Percentiles rank a stretch among this genome's conserved stretches.
Evolutionary conservation across 1,140 invertebrate species (phyloP).

Genomic region (Drosophila carrolli): DNA sequence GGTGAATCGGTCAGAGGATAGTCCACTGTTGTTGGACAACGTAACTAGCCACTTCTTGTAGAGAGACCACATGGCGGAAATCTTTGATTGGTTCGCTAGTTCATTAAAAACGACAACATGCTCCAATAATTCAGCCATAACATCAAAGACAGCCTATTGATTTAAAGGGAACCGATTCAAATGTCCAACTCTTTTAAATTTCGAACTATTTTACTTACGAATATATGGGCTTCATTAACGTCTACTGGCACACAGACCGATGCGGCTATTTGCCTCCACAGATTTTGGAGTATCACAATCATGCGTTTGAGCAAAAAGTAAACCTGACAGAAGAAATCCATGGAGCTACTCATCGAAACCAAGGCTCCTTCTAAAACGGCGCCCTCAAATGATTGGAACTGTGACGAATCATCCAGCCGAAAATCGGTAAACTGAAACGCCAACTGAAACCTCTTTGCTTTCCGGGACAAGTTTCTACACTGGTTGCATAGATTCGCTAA

Average conservation of each 20-base stretch:
- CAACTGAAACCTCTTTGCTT: slow-evolving; percentile 86
- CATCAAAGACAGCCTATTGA: slow-evolving; percentile 61
- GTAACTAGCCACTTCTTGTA: slow-evolving; percentile 73
- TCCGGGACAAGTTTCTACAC: slow-evolving; percentile 88
- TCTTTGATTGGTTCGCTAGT: slow-evolving; percentile 51
- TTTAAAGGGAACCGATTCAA: not conserved
- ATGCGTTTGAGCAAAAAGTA: slow-evolving; percentile 68
- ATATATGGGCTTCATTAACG: slow-evolving; percentile 48
- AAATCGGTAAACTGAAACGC: slow-evolving; percentile 36
- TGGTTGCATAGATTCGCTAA: slow-evolving; percentile 92
- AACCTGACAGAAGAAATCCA: slow-evolving; percentile 77
- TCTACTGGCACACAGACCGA: slow-evolving; percentile 27
- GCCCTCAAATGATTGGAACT: not conserved
- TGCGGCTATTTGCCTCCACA: slow-evolving; percentile 67
- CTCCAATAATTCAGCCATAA: slow-evolving; percentile 52
- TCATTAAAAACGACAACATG: slow-evolving; percentile 70
- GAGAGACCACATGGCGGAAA: slow-evolving; percentile 57
- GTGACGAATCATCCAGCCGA: slow-evolving; percentile 19
- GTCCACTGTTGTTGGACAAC: slow-evolving; percentile 45
- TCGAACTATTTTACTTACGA: slow-evolving; percentile 35
- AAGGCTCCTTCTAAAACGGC: slow-evolving; percentile 38
- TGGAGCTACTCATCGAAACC: slow-evolving; percentile 62
- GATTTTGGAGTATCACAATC: slow-evolving; percentile 61
- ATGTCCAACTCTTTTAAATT: not conserved
- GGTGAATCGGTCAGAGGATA: slow-evolving; percentile 17